Percentiles rank a stretch among this genome's conserved stretches.
Evolutionary conservation across 2,888 invertebrate species (phyloP).

Genomic region (Luperina nickerlii): DNA sequence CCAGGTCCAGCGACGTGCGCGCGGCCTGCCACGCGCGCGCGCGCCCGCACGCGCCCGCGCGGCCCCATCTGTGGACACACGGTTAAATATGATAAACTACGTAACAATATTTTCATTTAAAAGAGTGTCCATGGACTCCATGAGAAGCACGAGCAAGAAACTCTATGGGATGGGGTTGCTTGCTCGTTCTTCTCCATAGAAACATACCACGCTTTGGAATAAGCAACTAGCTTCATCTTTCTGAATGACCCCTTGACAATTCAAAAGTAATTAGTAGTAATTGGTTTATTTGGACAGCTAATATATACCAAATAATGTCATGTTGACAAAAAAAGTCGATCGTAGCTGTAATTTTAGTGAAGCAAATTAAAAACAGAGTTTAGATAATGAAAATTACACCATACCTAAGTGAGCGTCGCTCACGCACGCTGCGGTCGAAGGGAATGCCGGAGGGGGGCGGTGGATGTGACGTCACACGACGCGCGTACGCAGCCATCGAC

Average conservation of each 20-base stretch:
- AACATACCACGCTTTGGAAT: neutral
- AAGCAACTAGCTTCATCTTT: neutral
- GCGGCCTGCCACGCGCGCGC: slow-evolving; percentile 76
- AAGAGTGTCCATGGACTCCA: neutral
- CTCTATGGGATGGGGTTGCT: neutral
- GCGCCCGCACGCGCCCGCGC: slow-evolving; percentile 49
- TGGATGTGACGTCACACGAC: slow-evolving; percentile 81
- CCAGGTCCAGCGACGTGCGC: slow-evolving; percentile 97
- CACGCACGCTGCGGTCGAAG: slow-evolving; percentile 97
- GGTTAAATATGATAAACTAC: neutral
- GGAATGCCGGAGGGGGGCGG: slow-evolving; percentile 91
- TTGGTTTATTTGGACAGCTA: neutral
- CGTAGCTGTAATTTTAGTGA: too few relatives aligned
- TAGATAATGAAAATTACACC: neutral
- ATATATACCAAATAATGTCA: too few relatives aligned
- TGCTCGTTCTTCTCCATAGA: neutral
- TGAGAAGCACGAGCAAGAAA: too few relatives aligned
- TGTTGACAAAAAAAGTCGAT: too few relatives aligned
- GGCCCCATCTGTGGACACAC: slow-evolving; percentile 78
- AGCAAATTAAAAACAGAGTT: too few relatives aligned
- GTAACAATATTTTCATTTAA: neutral
- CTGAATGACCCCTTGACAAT: neutral
- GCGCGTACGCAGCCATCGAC: slow-evolving; percentile 96
- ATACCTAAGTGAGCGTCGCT: slow-evolving; percentile 96
- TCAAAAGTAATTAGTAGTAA: neutral